These are phyloP conservation scores for Telmatherina bonti DNA, from an alignment of 2,797 vertebrate species.

Conservation along the genomic window DNA sequence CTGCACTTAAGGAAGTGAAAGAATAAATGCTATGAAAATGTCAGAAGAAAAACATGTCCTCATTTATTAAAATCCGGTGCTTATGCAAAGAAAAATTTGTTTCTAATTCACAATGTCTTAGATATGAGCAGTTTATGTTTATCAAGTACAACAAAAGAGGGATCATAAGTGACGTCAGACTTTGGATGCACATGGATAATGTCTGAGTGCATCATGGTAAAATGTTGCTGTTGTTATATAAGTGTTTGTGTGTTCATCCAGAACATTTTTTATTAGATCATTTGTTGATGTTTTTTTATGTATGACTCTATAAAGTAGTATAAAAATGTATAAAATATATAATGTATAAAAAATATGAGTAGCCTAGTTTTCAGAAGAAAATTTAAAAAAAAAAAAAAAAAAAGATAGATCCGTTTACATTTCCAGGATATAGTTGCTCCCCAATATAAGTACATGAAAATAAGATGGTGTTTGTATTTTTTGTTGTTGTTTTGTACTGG, in stretches of 20 bases:
- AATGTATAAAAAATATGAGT: no score
- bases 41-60: conserved; percentile 37
- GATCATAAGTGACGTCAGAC: conserved; percentile 7
- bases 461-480: no score
- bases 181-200: no score
- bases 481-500: no score
- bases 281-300: no score
- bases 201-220: background rate
- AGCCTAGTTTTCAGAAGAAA: no score
- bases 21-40: conserved; percentile 36
- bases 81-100: conserved; percentile 12
- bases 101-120: background rate
- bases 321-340: no score
- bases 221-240: background rate
- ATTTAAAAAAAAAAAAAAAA: no score
- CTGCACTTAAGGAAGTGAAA: conserved; percentile 18
- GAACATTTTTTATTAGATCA: background rate
- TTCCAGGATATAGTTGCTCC: no score
- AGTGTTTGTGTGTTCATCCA: background rate
- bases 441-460: no score
- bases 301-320: no score
- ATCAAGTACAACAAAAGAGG: conserved; percentile 1
- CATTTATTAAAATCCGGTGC: conserved; percentile 1
- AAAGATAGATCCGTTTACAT: no score
- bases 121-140: background rate